Conservation (phyloP, 2,888 invertebrate genomes). For the Perizoma flavofasciatum region DNA sequence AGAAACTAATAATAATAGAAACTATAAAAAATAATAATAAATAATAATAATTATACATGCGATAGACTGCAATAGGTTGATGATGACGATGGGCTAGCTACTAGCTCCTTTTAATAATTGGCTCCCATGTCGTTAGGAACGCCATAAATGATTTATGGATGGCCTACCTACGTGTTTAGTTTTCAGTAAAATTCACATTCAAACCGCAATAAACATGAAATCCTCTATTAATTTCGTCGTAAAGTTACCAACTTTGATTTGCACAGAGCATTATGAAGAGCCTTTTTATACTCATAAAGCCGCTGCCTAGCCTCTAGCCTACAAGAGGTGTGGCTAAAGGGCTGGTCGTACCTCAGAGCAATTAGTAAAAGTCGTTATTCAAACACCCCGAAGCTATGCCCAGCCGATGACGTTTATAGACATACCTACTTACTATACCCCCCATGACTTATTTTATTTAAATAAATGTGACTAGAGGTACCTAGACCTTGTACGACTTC, state of each 20-base stretch:
- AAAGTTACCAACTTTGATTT: slow-evolving; percentile 1
- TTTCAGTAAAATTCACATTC: too few relatives aligned
- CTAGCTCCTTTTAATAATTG: too few relatives aligned
- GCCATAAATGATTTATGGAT: too few relatives aligned
- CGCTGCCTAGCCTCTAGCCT: neutral
- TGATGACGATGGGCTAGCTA: too few relatives aligned
- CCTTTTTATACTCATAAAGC: neutral
- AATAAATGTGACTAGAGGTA: too few relatives aligned
- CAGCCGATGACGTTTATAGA: neutral
- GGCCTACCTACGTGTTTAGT: too few relatives aligned
- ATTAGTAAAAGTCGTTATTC: neutral
- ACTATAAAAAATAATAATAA: too few relatives aligned
- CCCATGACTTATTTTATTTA: neutral
- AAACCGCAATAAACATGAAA: slow-evolving; percentile 1
- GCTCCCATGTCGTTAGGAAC: too few relatives aligned
- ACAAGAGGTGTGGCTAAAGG: neutral
- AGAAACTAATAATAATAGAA: too few relatives aligned
- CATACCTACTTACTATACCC: neutral
- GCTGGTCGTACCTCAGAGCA: neutral
- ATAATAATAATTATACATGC: too few relatives aligned
- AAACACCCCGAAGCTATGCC: neutral
- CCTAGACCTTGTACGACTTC: too few relatives aligned
- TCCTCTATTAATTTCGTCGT: neutral
- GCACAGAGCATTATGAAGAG: neutral
- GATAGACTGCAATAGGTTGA: too few relatives aligned